Base-by-base conservation (phyloP, 35 echinoderm and acorn worm species). In the Ophiothrix spiculata region DNA sequence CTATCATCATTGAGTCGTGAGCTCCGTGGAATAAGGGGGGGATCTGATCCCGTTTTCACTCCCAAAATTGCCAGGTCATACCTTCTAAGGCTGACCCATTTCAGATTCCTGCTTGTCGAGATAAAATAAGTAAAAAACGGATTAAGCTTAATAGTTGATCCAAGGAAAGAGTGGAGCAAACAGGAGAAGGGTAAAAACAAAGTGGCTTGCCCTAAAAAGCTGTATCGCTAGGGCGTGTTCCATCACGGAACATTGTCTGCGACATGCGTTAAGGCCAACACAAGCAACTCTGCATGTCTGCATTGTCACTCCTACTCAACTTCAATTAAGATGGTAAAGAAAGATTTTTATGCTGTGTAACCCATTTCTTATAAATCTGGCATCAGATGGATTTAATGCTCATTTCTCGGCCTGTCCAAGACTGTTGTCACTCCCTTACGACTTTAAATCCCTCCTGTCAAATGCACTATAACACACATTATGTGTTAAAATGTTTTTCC, bases 381-480 rank as follows among this genome's bases (percentile, higher is more conserved):
- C 60, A 25, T 69, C 60, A 69, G 29, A 12, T 12, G 60, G 60
- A 69, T 69, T 69, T 69, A 69, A 25, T 69, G 29, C 60, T 69
- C 60, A 69, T 69, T 69, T 69, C 60, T 69, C 60, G 60, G 23
- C 60, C 60, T 69, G 60, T 69, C 60, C 60, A 28, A 69, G 29
- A 4, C 29, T 28, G 29, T 69, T 25, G 60, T 28, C 60, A 69
- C 3, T 12, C 10, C 4, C 4, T 4, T 69, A 25, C 6, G 60
- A 2, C 23, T 69, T 25, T n/a, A 69, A 69, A 69, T 69, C 60
- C 60, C 60, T 69, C 45, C 60, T 69, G 60, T 69, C 60, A 69
- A 69, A 69, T 69, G 60, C 29, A 69, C 10, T 69, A 15, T 69
- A 69, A 6, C 60, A 69, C 60, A 69, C 60, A 69, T 69, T 54